Evolutionary conservation across 2,113 vertebrate species (phyloP), one percentile per base, ranked within the genome.

Genomic region (Passerina amoena): DNA sequence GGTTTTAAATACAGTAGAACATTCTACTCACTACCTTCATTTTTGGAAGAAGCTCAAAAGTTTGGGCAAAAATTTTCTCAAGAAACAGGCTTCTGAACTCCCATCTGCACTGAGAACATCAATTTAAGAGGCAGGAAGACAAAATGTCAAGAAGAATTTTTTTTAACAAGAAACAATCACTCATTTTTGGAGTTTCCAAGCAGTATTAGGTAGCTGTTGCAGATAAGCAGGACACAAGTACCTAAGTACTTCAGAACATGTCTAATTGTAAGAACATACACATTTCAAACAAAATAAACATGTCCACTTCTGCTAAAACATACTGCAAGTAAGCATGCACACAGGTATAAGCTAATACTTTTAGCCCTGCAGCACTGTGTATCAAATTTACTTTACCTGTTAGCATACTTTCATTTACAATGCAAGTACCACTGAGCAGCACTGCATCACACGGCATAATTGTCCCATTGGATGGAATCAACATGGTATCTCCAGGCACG

Each of bases 381-480:
- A 56, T 42, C 30, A 59, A 86, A 40, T 77, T 61, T 31, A 48
- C 69, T 40, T 96, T 97, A 99, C 99, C 99, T 99, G 99, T 99
- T 94, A 99, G 97, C 99, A 99, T 99, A 98, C 99, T 99, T 98
- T 99, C 99, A 90, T 99, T 99, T 86, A 99, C 99, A 78, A 99
- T 99, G 97, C 99, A 99, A 91, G 99, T 99, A 84, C 99, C 99
- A 83, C 98, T 99, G 94, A 99, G 97, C 90, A 99, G 98, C 51
- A 99, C 99, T 12, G 99, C 99, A 54, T 99, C 99, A 94, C 99
- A 99, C 30, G 99, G 99, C 99, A 99, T 99, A 96, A 99, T 98
- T 92, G 98, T 99, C 71, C 99, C 99, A 59, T 99, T 99, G 92
- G 98, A 98, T 71, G 99, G 99, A 97, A 99, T 99, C 84, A 99